Base-by-base conservation (phyloP, 1,140 invertebrate genomes). In the Stratiolaelaps scimitus region DNA sequence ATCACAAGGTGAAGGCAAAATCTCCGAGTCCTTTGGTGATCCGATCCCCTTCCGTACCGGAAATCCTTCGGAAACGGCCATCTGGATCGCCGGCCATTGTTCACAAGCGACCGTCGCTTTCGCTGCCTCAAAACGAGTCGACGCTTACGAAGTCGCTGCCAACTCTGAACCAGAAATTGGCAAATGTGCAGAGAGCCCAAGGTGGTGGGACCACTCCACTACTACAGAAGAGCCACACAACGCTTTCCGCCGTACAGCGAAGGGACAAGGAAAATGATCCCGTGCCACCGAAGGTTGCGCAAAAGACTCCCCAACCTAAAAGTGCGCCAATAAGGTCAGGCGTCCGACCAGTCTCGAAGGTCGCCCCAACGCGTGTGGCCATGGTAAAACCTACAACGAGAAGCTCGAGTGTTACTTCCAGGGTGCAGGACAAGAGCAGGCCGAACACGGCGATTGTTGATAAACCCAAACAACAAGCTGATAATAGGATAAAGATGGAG, bases 251-350 rank as follows among this genome's bases (percentile, higher is more conserved):
- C 26, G 53, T 60, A 17, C 53, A 60, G 26, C 53, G 53, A 17
- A 15, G 53, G 15, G 34, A 60, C 23, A 60, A 60, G 23, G 53
- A 60, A 34, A 60, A 60, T 60, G 53, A 60, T 17, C 53, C 53
- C 6, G 17, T 60, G 2, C 26, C 26, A 26, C 15, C 53, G 23
- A 60, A 60, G 26, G 15, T 60, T 4, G 34, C 10, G 34, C 34
- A 40, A 4, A 40, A 40, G 34, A 40, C 34, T 40, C 34, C 34
- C 10, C 34, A 40, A 40, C 34, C 34, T 40, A 40, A 40, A 40
- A 40, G 34, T 10, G 34, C 34, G 5, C 34, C 34, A 10, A 40
- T 40, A 40, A 40, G 10, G 34, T 4, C 34, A 6, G 10, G 34
- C 34, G 34, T 40, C 34, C 4, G 34, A 10, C 34, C 34, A 10